A percentile compares a stretch with the other conserved stretches of the same genome.
Conservation (phyloP, 2,113 vertebrate species). For the Muntiacus muntjak region DNA sequence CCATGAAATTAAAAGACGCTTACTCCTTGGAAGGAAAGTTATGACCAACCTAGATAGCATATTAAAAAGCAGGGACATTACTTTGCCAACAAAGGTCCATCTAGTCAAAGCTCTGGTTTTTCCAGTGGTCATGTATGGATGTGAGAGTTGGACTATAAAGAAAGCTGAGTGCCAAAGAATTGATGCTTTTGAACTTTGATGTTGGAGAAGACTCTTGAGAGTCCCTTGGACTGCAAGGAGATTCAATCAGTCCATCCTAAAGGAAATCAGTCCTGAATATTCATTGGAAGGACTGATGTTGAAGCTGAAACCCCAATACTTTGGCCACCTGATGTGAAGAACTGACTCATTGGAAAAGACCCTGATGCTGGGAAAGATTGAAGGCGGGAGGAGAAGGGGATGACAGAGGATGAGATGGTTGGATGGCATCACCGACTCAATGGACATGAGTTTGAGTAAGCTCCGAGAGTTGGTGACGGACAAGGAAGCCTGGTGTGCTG, state of each 20-base stretch:
- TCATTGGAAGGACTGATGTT: background rate
- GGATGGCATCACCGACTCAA: background rate
- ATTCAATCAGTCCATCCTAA: background rate
- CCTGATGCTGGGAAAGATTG: background rate
- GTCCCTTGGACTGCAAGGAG: background rate
- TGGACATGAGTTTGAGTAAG: background rate
- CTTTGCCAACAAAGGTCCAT: background rate
- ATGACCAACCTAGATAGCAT: background rate
- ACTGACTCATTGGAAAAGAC: background rate
- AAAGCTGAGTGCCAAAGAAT: fast-evolving
- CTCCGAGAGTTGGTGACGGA: background rate
- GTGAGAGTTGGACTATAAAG: background rate
- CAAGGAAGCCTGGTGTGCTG: background rate
- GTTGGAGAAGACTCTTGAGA: background rate
- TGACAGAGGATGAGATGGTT: background rate
- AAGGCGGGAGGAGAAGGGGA: background rate
- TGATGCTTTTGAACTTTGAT: background rate
- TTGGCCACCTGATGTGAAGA: background rate
- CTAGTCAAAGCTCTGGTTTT: background rate
- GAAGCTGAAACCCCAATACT: background rate
- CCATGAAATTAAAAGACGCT: background rate
- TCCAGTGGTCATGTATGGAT: background rate
- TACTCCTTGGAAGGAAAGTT: background rate
- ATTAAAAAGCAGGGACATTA: background rate
- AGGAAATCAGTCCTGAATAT: background rate